Evolutionary conservation across 1,140 invertebrate species (phyloP).

Genomic region (Asbolus verrucosus): DNA sequence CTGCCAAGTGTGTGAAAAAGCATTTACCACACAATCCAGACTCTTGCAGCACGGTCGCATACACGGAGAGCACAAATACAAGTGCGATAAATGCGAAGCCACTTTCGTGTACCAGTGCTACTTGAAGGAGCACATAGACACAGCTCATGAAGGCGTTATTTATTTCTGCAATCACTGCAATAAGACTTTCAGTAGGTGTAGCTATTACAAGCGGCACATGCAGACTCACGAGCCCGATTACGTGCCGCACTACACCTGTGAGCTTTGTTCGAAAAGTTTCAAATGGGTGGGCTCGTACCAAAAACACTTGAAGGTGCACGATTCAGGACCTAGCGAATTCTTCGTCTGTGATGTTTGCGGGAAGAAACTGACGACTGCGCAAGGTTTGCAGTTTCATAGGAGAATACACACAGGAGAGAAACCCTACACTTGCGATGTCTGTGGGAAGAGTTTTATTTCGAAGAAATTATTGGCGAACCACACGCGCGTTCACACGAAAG

Average conservation of each 20-base stretch:
- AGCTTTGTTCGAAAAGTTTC: neutral
- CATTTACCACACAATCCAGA: no score
- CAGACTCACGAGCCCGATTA: constrained; percentile 65
- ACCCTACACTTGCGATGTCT: constrained; percentile 42
- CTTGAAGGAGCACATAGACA: constrained; percentile 9
- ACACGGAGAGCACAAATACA: constrained; percentile 40
- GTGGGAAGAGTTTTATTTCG: constrained; percentile 15
- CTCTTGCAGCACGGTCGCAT: neutral
- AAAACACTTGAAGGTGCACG: constrained; percentile 62
- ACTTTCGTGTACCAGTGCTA: constrained; percentile 45
- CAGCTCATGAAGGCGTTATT: neutral
- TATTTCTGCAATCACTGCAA: constrained; percentile 68
- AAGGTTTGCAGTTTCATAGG: neutral
- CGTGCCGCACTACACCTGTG: neutral
- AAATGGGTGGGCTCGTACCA: no score
- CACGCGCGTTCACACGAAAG: constrained; percentile 64
- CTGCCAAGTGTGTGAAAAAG: no score
- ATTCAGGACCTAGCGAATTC: neutral
- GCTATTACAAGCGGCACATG: constrained; percentile 67
- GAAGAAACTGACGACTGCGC: neutral
- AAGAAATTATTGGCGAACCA: constrained; percentile 43
- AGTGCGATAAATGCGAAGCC: constrained; percentile 46
- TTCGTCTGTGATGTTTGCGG: constrained; percentile 21
- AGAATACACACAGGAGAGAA: constrained; percentile 39
- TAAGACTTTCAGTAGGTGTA: constrained; percentile 69